Base-by-base conservation (phyloP, 2,888 invertebrate species). In the Plebejus melissa region DNA sequence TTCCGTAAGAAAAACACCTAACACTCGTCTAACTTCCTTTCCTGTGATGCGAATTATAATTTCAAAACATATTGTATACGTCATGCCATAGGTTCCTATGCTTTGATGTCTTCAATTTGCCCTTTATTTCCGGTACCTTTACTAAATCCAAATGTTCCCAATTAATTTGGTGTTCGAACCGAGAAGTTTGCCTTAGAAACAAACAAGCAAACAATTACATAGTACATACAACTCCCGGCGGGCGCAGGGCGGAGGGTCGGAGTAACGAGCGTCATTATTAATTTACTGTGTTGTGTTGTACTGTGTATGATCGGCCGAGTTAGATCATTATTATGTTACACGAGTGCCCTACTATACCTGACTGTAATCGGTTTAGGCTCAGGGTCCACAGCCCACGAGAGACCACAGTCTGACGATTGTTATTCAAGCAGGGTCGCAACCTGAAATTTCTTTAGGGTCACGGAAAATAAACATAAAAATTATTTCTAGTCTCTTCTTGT, bases 281-380 rank as follows among this genome's bases (percentile, higher is more conserved):
- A 65, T 65, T 65, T 65, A 65, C 13, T 32, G 65, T 65, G 65
- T 54, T 54, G 16, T 9, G 46, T 46, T 46, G 9, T 46, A 46
- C 46, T 46, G 46, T 65, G 65, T 65, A 65, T 65, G 65, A 65
- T 65, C 65, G 32, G 65, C 2, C 65, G 28, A 65, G 65, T 65
- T 36, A 32, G 32, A 13, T 65, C 13, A 65, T 32, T 13, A 32
- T 65, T 32, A 6, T 65, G 65, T 22, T 13, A 32, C 32, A 60
- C 3, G 28, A 60, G 28, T 22, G 22, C 11, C 4, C 9, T 28
- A 60, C 22, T 22, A 22, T 22, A 22, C 22, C 28, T 60, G 60
- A 7, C 28, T 60, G n/a, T 60, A 28, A 60, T 28, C 60, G 22
- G 28, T 28, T 28, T 7, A 9, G 9, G 60, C 60, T 54, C 54